These are phyloP conservation scores for Sussaba pulchella DNA, from an alignment of 2,888 invertebrate genomes.

Conservation along the genomic window DNA sequence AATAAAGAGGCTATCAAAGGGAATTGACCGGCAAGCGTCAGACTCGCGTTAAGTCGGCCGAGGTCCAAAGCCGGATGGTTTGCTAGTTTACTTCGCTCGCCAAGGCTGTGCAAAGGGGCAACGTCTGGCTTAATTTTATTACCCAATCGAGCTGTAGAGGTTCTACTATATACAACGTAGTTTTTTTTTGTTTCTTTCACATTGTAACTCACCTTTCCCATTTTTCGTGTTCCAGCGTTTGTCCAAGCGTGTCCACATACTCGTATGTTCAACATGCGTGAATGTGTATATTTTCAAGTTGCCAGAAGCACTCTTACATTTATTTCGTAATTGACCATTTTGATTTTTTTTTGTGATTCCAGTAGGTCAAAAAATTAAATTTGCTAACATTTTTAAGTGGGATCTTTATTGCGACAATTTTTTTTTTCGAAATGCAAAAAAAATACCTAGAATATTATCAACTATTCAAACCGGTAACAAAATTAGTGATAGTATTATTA, in stretches of 20 bases:
- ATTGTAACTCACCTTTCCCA: conserved; percentile 18
- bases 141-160: conserved; percentile 15
- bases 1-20: conserved; percentile 5
- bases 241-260: background rate
- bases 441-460: no score
- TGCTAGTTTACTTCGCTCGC: conserved; percentile 20
- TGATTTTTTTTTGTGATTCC: no score
- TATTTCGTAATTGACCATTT: no score
- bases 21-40: conserved; percentile 16
- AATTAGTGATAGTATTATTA: no score
- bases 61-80: conserved; percentile 43
- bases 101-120: conserved; percentile 17
- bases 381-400: no score
- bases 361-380: no score
- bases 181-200: background rate
- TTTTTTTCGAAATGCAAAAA: no score
- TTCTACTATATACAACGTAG: background rate
- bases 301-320: background rate
- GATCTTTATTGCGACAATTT: no score
- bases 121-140: conserved; percentile 20
- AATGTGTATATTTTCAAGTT: conserved; percentile 2
- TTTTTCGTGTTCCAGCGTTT: background rate
- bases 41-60: conserved; percentile 31
- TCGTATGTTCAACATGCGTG: no score
- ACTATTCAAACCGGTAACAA: no score